Evolutionary conservation across 1,140 invertebrate species (phyloP), one percentile per base, ranked within the genome.

Genomic region (Drosophila pruinosa): DNA sequence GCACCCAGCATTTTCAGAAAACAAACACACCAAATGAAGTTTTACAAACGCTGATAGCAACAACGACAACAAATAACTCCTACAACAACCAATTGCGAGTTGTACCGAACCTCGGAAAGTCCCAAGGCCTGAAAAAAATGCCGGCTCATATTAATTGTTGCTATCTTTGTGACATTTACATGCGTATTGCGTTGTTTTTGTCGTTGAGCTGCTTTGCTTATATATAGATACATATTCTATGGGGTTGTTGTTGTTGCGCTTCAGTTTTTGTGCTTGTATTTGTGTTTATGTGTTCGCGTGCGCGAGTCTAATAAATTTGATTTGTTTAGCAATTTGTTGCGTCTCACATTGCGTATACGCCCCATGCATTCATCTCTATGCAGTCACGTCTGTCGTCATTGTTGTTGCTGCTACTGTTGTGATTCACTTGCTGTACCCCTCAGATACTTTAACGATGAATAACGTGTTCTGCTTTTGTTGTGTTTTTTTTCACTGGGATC

Each of bases 241-340:
- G 15, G 12, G 24, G 54, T 17, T 71, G 67, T 8, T 50, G 68
- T 12, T 43, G 36, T 24, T 50, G 54, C 10, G 19, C 14, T n/a
- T n/a, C n/a, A n/a, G n/a, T n/a, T n/a, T n/a, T n/a, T n/a, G n/a
- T n/a, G n/a, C n/a, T n/a, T n/a, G n/a, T n/a, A 8, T 34, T 39
- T 39, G 45, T 17, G 4, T 14, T 53, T 14, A 38, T 58, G 21
- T 22, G 26, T 52, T 72, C 47, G 65, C 53, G 65, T 47, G 65
- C 75, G 74, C 63, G 50, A 58, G 26, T 64, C 53, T 72, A 52
- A 88, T 88, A 88, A 88, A 88, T 88, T 88, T 88, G 82, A 88
- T 88, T 88, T 88, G 82, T 88, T 88, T 88, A 88, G 82, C 82
- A 88, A 88, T 88, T 88, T 88, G 82, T 88, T 82, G 82, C 82